Evolutionary conservation across 2,797 vertebrate genomes (phyloP).

Genomic region (Odontamblyopus rebecca): DNA sequence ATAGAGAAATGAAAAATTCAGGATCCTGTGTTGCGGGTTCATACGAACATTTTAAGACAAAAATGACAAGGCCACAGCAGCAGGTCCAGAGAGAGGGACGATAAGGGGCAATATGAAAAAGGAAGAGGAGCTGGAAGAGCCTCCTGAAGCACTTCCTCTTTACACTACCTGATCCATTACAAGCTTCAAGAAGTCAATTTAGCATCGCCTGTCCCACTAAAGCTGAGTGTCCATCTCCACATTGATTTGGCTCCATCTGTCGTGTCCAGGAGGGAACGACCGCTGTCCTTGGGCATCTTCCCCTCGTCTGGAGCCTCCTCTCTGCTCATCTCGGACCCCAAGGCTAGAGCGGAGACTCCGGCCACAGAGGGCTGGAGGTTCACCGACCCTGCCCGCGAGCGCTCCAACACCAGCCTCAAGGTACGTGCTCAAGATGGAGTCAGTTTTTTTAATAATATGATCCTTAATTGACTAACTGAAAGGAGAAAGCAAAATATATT

Average conservation of each 20-base stretch:
- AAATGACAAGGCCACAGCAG: no score
- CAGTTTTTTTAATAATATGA: not conserved
- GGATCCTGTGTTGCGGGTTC: no score
- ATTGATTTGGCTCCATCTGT: not conserved
- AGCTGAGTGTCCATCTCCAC: not conserved
- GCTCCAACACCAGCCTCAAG: constrained; percentile 93
- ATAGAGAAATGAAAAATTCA: no score
- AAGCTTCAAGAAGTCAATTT: not conserved
- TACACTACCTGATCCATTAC: no score
- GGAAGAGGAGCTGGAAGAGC: no score
- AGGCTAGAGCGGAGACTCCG: constrained; percentile 83
- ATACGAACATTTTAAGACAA: no score
- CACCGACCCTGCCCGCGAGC: constrained; percentile 82
- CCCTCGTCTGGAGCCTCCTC: constrained; percentile 84
- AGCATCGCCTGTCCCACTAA: no score
- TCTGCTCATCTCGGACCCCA: constrained; percentile 82
- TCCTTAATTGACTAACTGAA: not conserved
- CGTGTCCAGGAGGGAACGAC: constrained; percentile 88
- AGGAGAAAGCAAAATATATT: not conserved
- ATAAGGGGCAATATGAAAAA: no score
- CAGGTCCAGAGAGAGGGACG: no score
- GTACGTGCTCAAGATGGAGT: constrained; percentile 62
- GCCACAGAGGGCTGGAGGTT: constrained; percentile 90
- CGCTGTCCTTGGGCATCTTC: constrained; percentile 92
- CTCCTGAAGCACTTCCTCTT: no score